Evolutionary conservation across 2,888 invertebrate genomes (phyloP), one percentile per base, ranked within the genome.

Genomic region (Drosophila multiciliata): DNA sequence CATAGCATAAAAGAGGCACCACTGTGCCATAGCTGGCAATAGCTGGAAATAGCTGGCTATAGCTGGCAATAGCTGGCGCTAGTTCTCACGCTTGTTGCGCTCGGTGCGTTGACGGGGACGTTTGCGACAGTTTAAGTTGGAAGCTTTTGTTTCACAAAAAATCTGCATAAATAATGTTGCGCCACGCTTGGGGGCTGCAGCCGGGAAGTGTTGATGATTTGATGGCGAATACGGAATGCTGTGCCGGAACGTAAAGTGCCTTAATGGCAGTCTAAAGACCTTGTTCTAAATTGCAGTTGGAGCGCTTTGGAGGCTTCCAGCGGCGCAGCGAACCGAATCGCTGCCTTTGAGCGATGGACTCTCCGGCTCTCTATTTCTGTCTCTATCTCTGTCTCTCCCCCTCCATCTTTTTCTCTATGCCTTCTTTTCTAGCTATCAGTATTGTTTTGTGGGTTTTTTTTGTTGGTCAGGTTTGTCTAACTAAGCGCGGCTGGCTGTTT

Each of bases 61-160:
- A 23, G 23, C 23, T 23, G 23, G 15, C 20, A 45, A 36, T 68
- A 60, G 85, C 73, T 79, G 89, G 86, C 76, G 77, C 77, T 83
- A 89, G 83, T 83, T 83, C 83, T 86, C 83, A 83, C 83, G 89
- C 89, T 83, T 83, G 83, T 88, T 83, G 89, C 89, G 83, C 83
- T 76, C 54, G 64, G 26, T 76, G 77, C 80, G 77, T 80, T 75
- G 76, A 75, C 66, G 77, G 80, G 32, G 63, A 65, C 77, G 78
- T 80, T 80, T 80, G 78, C 81, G 78, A 79, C 78, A 79, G 78
- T 79, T 78, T 78, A 78, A 78, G 81, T 77, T 78, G 78, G 78
- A 80, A 78, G 78, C 73, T 82, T 86, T 88, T 83, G 86, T 83
- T 73, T 71, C 55, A 38, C 17, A 55, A 70, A 55, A 85, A 89